Evolutionary conservation across 2,113 vertebrate genomes (phyloP).

Genomic region (Anguilla rostrata): DNA sequence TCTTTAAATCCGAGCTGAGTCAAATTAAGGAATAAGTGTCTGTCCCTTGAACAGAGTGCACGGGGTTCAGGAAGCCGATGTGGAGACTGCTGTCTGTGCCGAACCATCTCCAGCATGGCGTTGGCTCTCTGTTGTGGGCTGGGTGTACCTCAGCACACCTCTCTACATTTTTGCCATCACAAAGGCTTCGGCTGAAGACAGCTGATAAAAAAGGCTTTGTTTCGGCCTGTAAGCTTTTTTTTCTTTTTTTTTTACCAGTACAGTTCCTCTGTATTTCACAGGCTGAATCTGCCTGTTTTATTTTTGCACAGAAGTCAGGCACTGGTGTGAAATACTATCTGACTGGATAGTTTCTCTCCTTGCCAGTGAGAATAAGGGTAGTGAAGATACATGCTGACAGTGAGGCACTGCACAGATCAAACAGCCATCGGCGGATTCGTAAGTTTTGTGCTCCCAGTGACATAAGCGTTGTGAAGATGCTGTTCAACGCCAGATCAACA

Average conservation of each 20-base stretch:
- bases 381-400: background rate
- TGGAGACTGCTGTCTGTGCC: background rate
- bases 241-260: background rate
- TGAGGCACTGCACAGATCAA: background rate
- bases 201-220: no score
- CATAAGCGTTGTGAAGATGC: no score
- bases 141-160: no score
- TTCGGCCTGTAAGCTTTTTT: no score
- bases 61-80: background rate
- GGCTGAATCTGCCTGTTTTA: background rate
- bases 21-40: slow-evolving; percentile 1
- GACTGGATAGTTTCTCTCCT: background rate
- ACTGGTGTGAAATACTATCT: background rate
- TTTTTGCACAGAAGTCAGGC: no score
- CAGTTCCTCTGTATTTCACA: background rate
- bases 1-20: slow-evolving; percentile 1
- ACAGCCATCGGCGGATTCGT: background rate
- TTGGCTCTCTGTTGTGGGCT: no score
- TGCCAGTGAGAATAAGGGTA: no score
- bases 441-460: no score
- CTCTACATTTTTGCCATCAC: no score
- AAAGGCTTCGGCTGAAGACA: no score
- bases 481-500: no score
- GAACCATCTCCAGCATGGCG: no score
- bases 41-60: background rate